These are phyloP conservation scores for Podarcis cretensis DNA, from an alignment of 2,113 vertebrate genomes.

Conservation along the genomic window DNA sequence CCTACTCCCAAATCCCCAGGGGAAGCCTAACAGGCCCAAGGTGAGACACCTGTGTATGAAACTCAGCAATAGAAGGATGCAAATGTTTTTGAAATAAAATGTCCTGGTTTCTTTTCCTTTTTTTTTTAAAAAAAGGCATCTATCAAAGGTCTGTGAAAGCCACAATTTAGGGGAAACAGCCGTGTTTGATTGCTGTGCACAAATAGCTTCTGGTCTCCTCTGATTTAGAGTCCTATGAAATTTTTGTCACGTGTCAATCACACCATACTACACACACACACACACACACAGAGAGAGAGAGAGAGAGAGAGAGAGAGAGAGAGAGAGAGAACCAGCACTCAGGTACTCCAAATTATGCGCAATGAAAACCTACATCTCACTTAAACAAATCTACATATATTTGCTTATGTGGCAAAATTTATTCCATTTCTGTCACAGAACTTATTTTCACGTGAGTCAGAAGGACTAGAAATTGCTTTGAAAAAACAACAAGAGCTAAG, in stretches of 20 bases:
- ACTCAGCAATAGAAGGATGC: conserved; percentile 35
- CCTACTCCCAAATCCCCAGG: background rate
- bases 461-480: no score
- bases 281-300: background rate
- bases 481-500: no score
- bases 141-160: conserved; percentile 64
- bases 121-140: conserved; percentile 43
- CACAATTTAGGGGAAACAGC: conserved; percentile 7
- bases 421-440: background rate
- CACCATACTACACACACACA: no score
- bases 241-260: background rate
- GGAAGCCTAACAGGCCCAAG: conserved; percentile 43
- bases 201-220: background rate
- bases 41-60: conserved; percentile 55
- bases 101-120: background rate
- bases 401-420: background rate
- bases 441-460: no score
- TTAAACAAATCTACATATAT: background rate
- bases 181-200: conserved; percentile 50
- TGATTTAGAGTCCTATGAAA: background rate
- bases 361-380: background rate
- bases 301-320: no score
- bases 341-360: background rate
- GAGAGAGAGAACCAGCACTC: background rate
- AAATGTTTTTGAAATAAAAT: background rate